phyloP scores from a whole-genome alignment of 2,888 invertebrate genomes.

The Drosophila borborema region DNA sequence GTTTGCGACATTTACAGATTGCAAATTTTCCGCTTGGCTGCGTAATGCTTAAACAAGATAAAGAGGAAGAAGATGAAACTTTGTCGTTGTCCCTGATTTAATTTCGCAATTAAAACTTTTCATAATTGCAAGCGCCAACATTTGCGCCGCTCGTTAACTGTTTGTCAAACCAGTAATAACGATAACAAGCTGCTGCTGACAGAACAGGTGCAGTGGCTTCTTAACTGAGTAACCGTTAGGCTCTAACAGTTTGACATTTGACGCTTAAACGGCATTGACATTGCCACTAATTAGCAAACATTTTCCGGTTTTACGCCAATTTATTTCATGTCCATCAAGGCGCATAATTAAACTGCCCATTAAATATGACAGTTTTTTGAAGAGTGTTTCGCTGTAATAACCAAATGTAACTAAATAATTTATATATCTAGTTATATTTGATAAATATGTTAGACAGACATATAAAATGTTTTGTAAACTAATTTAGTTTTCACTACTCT shows the following conservation, averaged over 20 bases:
- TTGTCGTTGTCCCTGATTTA: conserved; percentile 56
- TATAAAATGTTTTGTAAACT: not conserved
- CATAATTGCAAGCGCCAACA: conserved; percentile 67
- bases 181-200: not conserved
- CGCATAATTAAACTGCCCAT: conserved; percentile 26
- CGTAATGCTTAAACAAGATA: not conserved
- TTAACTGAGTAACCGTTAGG: not conserved
- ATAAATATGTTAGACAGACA: not conserved
- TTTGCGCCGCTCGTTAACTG: conserved; percentile 11
- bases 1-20: conserved; percentile 68
- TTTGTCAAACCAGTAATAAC: conserved; percentile 12
- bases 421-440: not conserved
- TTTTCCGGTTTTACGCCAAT: conserved; percentile 36
- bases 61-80: conserved; percentile 18
- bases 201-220: conserved; percentile 7
- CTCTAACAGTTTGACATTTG: conserved; percentile 11
- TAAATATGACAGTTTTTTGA: conserved; percentile 4
- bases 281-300: conserved; percentile 50
- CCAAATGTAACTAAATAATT: not conserved
- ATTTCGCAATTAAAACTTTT: conserved; percentile 79
- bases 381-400: not conserved
- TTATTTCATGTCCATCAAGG: conserved; percentile 43
- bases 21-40: conserved; percentile 59
- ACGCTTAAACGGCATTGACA: conserved; percentile 33
- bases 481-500: not conserved